Evolutionary conservation across 2,797 vertebrate species (phyloP).

Genomic region (Myiothlypis coronata): DNA sequence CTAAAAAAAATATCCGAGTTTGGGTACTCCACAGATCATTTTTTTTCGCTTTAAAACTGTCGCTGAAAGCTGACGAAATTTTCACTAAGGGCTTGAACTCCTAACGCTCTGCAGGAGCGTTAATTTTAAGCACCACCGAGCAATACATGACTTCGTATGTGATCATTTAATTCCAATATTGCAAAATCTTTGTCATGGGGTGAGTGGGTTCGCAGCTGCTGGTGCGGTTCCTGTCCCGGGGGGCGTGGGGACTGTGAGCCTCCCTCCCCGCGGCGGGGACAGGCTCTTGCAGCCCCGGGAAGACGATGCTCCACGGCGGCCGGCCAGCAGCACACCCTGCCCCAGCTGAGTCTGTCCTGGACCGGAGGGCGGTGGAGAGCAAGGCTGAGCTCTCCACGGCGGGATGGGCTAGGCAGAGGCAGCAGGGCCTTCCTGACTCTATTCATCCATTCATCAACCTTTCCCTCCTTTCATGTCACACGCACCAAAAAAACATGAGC

Average conservation of each 20-base stretch:
- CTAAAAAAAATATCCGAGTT: not conserved
- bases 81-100: not conserved
- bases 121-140: not conserved
- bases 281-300: not conserved
- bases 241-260: not conserved
- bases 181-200: not conserved
- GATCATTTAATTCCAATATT: not conserved
- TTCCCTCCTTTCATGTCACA: not conserved
- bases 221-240: not conserved
- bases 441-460: not conserved
- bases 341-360: not conserved
- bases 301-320: not conserved
- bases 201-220: accelerated
- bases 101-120: not conserved
- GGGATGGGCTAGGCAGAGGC: not conserved
- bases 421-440: not conserved
- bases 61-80: not conserved
- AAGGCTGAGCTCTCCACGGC: accelerated
- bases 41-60: not conserved
- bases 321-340: not conserved
- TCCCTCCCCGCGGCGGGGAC: accelerated
- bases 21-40: not conserved
- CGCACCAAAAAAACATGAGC: accelerated
- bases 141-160: accelerated
- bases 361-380: accelerated